phyloP scores from a whole-genome alignment of 2,797 vertebrate genomes.

The Schizothorax lantsangensis region DNA sequence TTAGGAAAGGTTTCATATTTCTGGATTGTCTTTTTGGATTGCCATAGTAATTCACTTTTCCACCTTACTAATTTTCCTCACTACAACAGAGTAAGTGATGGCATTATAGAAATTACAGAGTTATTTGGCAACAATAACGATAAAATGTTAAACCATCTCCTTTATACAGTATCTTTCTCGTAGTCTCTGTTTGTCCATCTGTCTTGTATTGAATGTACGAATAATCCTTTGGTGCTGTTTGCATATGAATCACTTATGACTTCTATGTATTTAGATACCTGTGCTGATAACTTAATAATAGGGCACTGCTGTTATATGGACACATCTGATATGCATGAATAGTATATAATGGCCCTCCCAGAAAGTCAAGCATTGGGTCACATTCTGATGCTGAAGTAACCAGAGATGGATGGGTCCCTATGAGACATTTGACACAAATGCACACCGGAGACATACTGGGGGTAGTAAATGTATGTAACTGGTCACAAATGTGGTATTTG shows the following conservation, averaged over 20 bases:
- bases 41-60: not conserved
- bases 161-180: not conserved
- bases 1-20: not conserved
- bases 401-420: conserved; percentile 59
- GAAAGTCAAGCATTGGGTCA: conserved; percentile 48
- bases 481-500: not conserved
- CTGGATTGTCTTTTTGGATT: not conserved
- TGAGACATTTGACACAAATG: conserved; percentile 58
- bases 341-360: conserved; percentile 45
- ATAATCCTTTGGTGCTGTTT: not conserved
- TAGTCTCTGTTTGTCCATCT: not conserved
- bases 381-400: conserved; percentile 56
- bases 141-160: not conserved
- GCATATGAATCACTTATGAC: conserved; percentile 37
- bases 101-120: not conserved
- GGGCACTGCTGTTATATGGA: conserved; percentile 47
- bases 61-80: not conserved
- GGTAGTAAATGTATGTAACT: not conserved
- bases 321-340: conserved; percentile 54
- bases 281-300: conserved; percentile 46
- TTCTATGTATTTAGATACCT: conserved; percentile 22
- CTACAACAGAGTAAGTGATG: not conserved
- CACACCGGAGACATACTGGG: conserved; percentile 19
- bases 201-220: not conserved
- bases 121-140: not conserved